Base-by-base conservation (phyloP, 1,140 invertebrate species). In the Octopus sinensis region DNA sequence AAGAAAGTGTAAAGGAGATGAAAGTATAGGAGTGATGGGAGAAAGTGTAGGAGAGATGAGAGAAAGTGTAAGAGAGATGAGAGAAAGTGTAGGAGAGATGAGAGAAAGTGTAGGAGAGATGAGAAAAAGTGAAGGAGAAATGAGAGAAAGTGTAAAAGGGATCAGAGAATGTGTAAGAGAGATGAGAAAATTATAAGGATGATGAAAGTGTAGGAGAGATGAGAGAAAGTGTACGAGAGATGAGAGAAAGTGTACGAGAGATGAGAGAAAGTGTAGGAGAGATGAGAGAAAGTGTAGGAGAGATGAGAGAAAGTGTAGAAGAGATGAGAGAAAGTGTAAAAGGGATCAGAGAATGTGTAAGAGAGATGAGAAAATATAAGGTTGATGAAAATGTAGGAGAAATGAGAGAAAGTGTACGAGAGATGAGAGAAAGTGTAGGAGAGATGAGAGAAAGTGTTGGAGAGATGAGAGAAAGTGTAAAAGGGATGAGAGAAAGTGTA, bases 331-430 rank as follows among this genome's bases (percentile, higher is more conserved):
- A 62, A 62, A 17, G 17, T 9, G 17, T 10, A 17, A 3, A 3
- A 62, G 56, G 3, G 2, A 62, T 9, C 2, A 62, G 17, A 62
- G 56, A 62, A 17, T 3, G 56, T 12, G 17, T 12, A 17, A 1
- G 56, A 62, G 56, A 62, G 56, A 62, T 9, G 17, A 62, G 3
- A 17, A 62, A 1, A 62, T 0, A 62, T 9, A 2, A 62, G 17
- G n/a, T n/a, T n/a, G n/a, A n/a, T n/a, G 52, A 54, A n/a, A 23
- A 2, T 17, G 54, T 78, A 53, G 76, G 52, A 77, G n/a, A 76
- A 30, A 68, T 56, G 54, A 7, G 53, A 78, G 76, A 51, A 76
- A 62, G 80, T 78, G 80, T 78, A 54, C 62, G 80, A 54, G 76
- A 78, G 51, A 56, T 79, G 54, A 68, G 81, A 43, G 76, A 78